phyloP scores from a whole-genome alignment of 2,888 invertebrate species.

The Hydropsyche betteni region DNA sequence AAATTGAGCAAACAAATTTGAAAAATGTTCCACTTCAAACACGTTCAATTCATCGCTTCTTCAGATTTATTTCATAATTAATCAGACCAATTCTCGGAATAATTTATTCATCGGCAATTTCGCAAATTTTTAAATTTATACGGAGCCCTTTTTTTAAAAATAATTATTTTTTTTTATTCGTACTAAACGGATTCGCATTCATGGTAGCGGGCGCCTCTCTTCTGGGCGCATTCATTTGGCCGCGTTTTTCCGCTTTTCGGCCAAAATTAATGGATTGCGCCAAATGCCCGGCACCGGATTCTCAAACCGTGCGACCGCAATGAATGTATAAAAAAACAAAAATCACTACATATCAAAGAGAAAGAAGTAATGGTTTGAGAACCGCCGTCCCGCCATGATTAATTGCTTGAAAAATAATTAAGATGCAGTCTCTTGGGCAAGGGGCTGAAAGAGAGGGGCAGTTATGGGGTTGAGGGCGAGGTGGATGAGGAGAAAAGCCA shows the following conservation, averaged over 20 bases:
- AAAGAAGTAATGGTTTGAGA: background rate
- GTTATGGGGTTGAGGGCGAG: background rate
- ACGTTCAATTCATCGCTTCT: too few relatives aligned
- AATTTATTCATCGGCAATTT: too few relatives aligned
- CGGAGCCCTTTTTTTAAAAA: background rate
- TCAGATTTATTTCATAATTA: too few relatives aligned
- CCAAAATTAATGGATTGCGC: slow-evolving; percentile 36
- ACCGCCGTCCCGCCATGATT: slow-evolving; percentile 17
- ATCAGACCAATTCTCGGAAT: too few relatives aligned
- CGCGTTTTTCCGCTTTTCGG: slow-evolving; percentile 28
- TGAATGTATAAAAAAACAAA: background rate
- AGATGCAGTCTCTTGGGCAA: slow-evolving; percentile 16
- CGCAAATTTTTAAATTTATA: too few relatives aligned
- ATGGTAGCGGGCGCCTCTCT: slow-evolving; percentile 6
- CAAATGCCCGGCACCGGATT: slow-evolving; percentile 27
- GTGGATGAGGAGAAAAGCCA: slow-evolving; percentile 1
- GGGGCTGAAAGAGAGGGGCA: background rate
- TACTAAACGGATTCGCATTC: slow-evolving; percentile 29
- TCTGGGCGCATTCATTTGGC: slow-evolving; percentile 31
- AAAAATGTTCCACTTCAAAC: too few relatives aligned
- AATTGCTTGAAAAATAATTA: slow-evolving; percentile 29
- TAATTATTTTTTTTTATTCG: slow-evolving; percentile 15
- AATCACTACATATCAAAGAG: background rate
- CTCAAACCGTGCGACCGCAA: slow-evolving; percentile 17
- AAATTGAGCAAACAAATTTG: too few relatives aligned